phyloP scores from a whole-genome alignment of 2,113 vertebrate species.

The Columba livia region DNA sequence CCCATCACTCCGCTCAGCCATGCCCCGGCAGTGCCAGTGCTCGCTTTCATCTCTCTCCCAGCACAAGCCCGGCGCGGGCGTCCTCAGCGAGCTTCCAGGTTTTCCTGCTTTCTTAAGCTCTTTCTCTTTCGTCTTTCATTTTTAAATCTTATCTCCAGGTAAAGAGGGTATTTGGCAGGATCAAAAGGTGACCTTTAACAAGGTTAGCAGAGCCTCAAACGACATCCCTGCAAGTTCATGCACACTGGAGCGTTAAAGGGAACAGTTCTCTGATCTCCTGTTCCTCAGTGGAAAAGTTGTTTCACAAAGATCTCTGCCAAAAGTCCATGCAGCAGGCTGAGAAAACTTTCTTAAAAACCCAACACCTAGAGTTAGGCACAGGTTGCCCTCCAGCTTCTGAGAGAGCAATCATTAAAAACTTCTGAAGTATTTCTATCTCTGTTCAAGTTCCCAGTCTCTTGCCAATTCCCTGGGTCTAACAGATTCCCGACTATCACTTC shows the following conservation, averaged over 20 bases:
- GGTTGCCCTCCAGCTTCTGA: not conserved
- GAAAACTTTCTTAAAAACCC: constrained; percentile 17
- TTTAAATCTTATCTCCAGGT: constrained; percentile 56
- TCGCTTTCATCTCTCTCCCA: not conserved
- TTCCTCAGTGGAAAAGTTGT: constrained; percentile 9
- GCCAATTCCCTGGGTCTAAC: not conserved
- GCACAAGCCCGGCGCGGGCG: not conserved
- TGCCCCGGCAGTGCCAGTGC: fast-evolving
- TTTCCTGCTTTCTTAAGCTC: constrained; percentile 38
- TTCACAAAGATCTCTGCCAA: constrained; percentile 25
- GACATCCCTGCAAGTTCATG: not conserved
- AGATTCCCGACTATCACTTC: not conserved
- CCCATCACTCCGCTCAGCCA: fast-evolving
- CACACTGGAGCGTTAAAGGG: not conserved
- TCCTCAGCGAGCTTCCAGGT: not conserved
- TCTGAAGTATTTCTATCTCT: not conserved
- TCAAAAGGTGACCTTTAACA: constrained; percentile 56
- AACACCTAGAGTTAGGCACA: not conserved
- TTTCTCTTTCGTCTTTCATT: constrained; percentile 62
- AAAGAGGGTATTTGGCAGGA: constrained; percentile 39
- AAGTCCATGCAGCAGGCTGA: not conserved
- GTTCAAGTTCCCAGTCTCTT: not conserved
- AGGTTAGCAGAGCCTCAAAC: constrained; percentile 50
- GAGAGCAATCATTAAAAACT: not conserved
- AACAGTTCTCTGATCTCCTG: constrained; percentile 36